Percentiles rank a stretch among this genome's conserved stretches.
phyloP scores from a whole-genome alignment of 2,888 invertebrate species.

The Agonopterix alstromeriana region DNA sequence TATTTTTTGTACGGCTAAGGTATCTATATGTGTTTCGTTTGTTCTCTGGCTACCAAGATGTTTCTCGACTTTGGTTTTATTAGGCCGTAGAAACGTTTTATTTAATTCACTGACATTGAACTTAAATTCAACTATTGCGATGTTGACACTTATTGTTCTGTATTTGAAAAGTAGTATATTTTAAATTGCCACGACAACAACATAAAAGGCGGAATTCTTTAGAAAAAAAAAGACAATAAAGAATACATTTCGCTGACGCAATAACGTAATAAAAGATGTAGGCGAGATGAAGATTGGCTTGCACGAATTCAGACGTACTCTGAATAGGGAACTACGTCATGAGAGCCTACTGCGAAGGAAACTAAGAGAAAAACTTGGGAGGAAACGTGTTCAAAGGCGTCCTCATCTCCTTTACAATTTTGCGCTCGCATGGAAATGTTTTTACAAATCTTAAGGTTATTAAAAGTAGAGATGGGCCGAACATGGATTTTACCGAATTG shows the following conservation, averaged over 20 bases:
- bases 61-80: too few relatives aligned
- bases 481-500: too few relatives aligned
- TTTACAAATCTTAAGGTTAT: too few relatives aligned
- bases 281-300: slow-evolving; percentile 13
- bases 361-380: slow-evolving; percentile 28
- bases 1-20: slow-evolving; percentile 11
- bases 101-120: too few relatives aligned
- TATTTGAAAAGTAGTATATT: too few relatives aligned
- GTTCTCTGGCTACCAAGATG: too few relatives aligned
- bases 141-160: too few relatives aligned
- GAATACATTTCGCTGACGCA: slow-evolving; percentile 1
- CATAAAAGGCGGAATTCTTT: neutral
- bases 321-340: slow-evolving; percentile 29
- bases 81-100: too few relatives aligned
- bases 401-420: slow-evolving; percentile 22
- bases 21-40: too few relatives aligned
- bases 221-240: neutral
- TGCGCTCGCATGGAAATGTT: slow-evolving; percentile 2
- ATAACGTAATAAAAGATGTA: slow-evolving; percentile 4
- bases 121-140: too few relatives aligned
- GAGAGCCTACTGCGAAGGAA: slow-evolving; percentile 23
- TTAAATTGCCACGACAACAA: neutral
- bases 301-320: slow-evolving; percentile 18
- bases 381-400: slow-evolving; percentile 33
- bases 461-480: too few relatives aligned